Conservation (phyloP, 2,797 vertebrate species). For the Smutsia gigantea region DNA sequence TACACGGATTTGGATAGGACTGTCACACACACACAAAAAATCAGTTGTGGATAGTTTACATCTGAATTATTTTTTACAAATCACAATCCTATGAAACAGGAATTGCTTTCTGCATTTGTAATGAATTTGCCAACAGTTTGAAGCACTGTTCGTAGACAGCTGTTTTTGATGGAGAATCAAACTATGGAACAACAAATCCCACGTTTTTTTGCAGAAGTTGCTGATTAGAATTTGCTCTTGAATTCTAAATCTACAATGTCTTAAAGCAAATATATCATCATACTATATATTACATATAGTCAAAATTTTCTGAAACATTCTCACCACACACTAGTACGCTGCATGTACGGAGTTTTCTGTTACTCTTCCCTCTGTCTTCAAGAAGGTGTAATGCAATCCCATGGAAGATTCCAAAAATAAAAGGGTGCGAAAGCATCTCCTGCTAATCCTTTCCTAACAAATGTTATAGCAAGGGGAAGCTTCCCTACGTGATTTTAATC, state of each 20-base stretch:
- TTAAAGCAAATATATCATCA: conserved; percentile 44
- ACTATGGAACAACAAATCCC: conserved; percentile 55
- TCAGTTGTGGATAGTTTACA: neutral
- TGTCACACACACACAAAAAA: conserved; percentile 19
- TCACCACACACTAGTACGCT: neutral
- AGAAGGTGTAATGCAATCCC: neutral
- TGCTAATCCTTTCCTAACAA: conserved; percentile 27
- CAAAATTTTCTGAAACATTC: conserved; percentile 51
- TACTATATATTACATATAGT: neutral
- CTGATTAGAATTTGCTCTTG: conserved; percentile 53
- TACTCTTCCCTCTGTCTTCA: conserved; percentile 3
- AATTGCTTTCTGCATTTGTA: conserved; percentile 54
- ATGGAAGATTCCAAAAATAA: conserved; percentile 48
- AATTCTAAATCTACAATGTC: conserved; percentile 37
- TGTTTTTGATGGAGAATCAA: conserved; percentile 63
- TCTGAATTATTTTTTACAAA: conserved; percentile 64
- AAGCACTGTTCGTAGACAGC: conserved; percentile 48
- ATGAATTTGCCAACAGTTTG: conserved; percentile 57
- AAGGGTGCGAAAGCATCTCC: neutral
- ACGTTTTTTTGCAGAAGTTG: conserved; percentile 23
- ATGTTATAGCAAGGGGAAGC: neutral
- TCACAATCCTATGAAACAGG: conserved; percentile 52
- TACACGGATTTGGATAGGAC: conserved; percentile 22
- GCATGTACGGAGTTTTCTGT: neutral
- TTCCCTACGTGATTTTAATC: conserved; percentile 45